These are phyloP conservation scores for Eolophus roseicapilla DNA, from an alignment of 2,113 vertebrate genomes.

Conservation along the genomic window DNA sequence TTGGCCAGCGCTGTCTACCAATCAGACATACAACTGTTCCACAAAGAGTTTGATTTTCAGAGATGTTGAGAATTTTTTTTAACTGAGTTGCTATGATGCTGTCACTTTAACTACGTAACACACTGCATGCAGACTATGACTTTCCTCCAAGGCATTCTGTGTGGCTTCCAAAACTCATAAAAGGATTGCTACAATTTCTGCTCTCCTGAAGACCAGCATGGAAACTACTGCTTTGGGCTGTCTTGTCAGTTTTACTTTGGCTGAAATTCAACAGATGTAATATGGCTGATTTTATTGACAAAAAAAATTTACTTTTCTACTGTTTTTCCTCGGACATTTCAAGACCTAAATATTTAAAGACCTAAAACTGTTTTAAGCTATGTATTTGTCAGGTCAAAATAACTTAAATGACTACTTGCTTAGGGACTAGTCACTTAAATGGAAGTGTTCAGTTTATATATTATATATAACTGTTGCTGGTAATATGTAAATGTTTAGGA, in stretches of 20 bases:
- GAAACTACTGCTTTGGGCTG: background rate
- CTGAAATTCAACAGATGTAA: background rate
- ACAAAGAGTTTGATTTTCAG: background rate
- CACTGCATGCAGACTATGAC: background rate
- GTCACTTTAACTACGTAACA: background rate
- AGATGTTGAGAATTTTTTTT: background rate
- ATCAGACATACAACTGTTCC: background rate
- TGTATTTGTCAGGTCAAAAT: background rate
- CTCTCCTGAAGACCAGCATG: background rate
- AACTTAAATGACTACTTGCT: background rate
- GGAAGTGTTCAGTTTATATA: background rate
- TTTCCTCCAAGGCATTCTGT: background rate
- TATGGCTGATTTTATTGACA: background rate
- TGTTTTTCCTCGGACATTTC: background rate
- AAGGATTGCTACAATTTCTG: background rate
- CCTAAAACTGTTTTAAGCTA: background rate
- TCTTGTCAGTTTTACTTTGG: background rate
- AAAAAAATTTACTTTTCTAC: background rate
- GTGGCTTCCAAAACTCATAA: background rate
- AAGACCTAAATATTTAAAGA: background rate
- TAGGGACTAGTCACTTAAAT: background rate
- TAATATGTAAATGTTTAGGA: background rate
- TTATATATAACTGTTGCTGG: background rate
- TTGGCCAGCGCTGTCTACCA: background rate
- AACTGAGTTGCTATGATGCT: background rate